Evolutionary conservation across 2,888 invertebrate species (phyloP), one percentile per base, ranked within the genome.

Genomic region (Drosophila monieri): DNA sequence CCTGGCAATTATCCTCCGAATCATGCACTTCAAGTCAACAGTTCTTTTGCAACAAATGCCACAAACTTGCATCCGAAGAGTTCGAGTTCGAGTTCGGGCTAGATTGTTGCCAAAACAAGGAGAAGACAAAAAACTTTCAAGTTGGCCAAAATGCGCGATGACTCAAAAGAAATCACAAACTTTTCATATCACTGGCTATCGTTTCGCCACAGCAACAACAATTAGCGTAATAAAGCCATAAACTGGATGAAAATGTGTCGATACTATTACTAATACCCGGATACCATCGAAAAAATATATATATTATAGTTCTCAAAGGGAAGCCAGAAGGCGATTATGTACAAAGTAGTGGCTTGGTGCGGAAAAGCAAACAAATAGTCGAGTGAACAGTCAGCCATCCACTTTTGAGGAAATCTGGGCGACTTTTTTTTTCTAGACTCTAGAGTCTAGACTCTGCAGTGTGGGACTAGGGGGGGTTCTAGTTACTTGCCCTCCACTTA

Each of bases 131-230:
- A 12, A 21, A 48, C 37, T 39, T 52, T 25, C 18, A 59, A n/a
- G 14, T 25, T 23, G 51, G 46, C 8, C 32, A 35, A 27, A 48
- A 23, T 23, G 44, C 23, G 6, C 32, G 15, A 54, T 77, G 77
- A 80, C 46, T 81, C 76, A 76, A 72, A 68, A 49, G 41, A 59
- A 78, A 62, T 77, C 55, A n/a, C 53, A n/a, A 18, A 48, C 35
- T 54, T 32, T 47, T 68, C 67, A 68, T 70, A 74, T 80, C 80
- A 70, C 39, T 81, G 75, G 70, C 78, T 80, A 80, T 80, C 52
- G 30, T 47, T 3, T 39, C 44, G 30, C 59, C 14, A 46, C 9
- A 39, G 18, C 47, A 53, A 48, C 59, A 48, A 52, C 73, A 80
- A 75, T 80, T 84, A 70, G 67, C 80, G 48, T 60, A 46, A 68